phyloP scores from a whole-genome alignment of 2,888 invertebrate species.

The Halictus ligatus region DNA sequence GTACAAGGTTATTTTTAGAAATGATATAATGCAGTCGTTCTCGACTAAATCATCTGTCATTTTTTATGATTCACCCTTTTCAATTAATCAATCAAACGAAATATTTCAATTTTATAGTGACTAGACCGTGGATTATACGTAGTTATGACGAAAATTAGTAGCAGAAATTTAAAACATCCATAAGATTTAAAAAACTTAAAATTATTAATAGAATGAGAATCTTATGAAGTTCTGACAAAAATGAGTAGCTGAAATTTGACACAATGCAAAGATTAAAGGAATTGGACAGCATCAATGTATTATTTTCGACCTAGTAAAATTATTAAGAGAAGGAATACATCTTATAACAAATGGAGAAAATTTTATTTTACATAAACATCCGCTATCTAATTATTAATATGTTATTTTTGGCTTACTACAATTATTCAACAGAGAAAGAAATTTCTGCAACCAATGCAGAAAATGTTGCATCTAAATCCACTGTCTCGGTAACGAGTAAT shows the following conservation, averaged over 20 bases:
- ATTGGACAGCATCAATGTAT: not conserved
- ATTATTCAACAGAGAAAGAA: not conserved
- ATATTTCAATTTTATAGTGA: not conserved
- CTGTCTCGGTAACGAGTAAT: not conserved
- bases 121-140: not conserved
- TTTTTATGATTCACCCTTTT: not conserved
- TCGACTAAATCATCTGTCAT: not conserved
- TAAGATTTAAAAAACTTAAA: no score
- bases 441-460: not conserved
- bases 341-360: not conserved
- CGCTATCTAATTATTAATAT: not conserved
- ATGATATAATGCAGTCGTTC: not conserved
- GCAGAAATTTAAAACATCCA: no score
- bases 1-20: constrained; percentile 6
- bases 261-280: not conserved
- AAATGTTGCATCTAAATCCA: not conserved
- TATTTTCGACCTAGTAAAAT: not conserved
- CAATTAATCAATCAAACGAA: not conserved
- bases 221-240: not conserved
- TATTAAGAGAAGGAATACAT: not conserved
- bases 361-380: not conserved
- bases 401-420: not conserved
- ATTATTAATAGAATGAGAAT: no score
- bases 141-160: not conserved
- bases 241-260: not conserved